A percentile compares a stretch with the other conserved stretches of the same genome.
Conservation (phyloP, 2,113 vertebrate species). For the Mola mola region DNA sequence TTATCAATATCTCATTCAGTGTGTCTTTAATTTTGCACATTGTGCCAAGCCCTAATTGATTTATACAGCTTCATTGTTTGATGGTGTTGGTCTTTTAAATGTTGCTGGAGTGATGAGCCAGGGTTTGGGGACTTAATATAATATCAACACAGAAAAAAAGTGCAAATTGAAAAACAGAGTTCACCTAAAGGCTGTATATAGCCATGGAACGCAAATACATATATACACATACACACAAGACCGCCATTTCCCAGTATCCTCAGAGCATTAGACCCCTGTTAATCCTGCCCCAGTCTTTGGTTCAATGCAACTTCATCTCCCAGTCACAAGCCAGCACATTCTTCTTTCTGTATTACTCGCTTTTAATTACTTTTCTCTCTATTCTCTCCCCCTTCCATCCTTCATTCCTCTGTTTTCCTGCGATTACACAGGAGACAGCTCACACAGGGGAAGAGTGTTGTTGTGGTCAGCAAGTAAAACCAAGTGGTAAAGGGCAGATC, state of each 20-base stretch:
- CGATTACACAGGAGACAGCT: conserved; percentile 52
- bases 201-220: too few relatives aligned
- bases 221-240: conserved; percentile 25
- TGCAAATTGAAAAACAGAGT: too few relatives aligned
- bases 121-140: neutral
- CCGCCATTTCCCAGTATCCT: conserved; percentile 30
- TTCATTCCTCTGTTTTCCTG: conserved; percentile 53
- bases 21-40: neutral
- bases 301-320: conserved; percentile 59
- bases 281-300: conserved; percentile 46
- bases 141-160: neutral
- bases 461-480: conserved; percentile 17
- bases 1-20: conserved; percentile 4
- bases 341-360: conserved; percentile 50
- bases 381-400: conserved; percentile 30
- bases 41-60: conserved; percentile 15
- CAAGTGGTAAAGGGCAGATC: conserved; percentile 33
- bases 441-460: neutral
- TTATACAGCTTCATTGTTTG: conserved; percentile 14
- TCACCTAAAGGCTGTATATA: too few relatives aligned
- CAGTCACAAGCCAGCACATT: conserved; percentile 64
- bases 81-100: neutral
- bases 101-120: neutral
- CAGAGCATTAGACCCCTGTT: conserved; percentile 47
- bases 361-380: conserved; percentile 73